These are phyloP conservation scores for Colistium nudipinnis DNA, from an alignment of 2,113 vertebrate genomes.

Conservation along the genomic window DNA sequence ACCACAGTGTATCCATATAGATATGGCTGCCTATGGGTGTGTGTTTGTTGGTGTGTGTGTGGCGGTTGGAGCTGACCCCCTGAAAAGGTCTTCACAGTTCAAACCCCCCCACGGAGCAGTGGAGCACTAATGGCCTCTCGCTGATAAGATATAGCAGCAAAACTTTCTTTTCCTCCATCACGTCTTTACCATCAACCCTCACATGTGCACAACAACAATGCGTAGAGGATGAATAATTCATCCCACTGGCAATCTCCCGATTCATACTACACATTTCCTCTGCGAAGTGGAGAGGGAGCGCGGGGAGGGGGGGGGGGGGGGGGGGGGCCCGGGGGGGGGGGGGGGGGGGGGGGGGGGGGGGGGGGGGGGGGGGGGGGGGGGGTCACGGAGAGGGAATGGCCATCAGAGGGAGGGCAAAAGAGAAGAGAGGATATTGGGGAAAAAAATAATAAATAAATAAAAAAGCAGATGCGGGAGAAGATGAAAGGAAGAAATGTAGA, in stretches of 20 bases:
- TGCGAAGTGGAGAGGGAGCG: conserved; percentile 14
- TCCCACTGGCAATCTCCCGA: conserved; percentile 58
- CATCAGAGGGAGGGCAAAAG: background rate
- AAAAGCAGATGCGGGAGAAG: background rate
- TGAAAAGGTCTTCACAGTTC: conserved; percentile 5
- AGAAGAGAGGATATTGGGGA: background rate
- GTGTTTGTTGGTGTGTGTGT: background rate
- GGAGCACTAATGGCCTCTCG: conserved; percentile 6
- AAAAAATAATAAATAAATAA: too few species aligned
- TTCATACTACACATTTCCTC: conserved; percentile 43
- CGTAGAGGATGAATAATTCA: conserved; percentile 72
- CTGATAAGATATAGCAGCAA: background rate
- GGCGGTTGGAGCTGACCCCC: background rate
- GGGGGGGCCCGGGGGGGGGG: conserved; percentile 33
- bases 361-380: background rate
- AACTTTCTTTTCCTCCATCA: background rate
- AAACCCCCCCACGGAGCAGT: conserved; percentile 1
- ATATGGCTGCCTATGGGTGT: too few species aligned
- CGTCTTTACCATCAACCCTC: conserved; percentile 4
- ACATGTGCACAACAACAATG: conserved; percentile 28
- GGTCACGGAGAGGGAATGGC: conserved; percentile 29
- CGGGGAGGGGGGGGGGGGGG: conserved; percentile 8
- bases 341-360: conserved; percentile 6
- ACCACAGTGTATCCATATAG: background rate
- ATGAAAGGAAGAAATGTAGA: conserved; percentile 16